Base-by-base conservation (phyloP, 2,113 vertebrate species). In the Willisornis vidua region DNA sequence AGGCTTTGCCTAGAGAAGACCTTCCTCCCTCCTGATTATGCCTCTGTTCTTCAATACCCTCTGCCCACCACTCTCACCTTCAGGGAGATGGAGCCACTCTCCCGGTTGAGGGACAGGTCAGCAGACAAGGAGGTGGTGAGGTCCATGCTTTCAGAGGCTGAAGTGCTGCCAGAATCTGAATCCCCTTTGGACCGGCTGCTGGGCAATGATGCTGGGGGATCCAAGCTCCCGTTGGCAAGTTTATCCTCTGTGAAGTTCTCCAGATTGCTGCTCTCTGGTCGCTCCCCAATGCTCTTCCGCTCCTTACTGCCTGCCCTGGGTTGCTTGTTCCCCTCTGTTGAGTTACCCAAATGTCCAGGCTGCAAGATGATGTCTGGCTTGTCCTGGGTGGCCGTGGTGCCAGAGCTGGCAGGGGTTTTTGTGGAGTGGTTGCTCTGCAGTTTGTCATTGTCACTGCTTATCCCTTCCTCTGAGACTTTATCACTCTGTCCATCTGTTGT, bases 111-210 rank as follows among this genome's bases (percentile, higher is more conserved):
- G 23, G 98, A 90, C 71, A 99, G 89, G 92, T 99, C 98, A 0
- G 98, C 94, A 0, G 98, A 98, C 84, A 99, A 57, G 48, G 98
- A 98, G 67, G 94, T 67, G 82, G 89, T 94, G 35, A 98, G 97
- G 96, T 99, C 99, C 97, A 98, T 96, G 95, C 97, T 99, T 87
- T 99, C 99, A 0, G 98, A 99, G 16, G 96, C 97, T n/a, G 98
- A 98, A 51, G 98, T 82, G 96, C 98, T 99, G 67, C 98, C 97
- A 0, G 97, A 96, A 62, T 98, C 98, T 0, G 99, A 99, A 96
- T 98, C 96, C 66, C 98, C 97, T n/a, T 98, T 98, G 74, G 97
- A 94, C 9, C 79, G 94, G 63, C 92, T 94, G 6, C 97, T 88
- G 1, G 96, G 55, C 4, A 94, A 94, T 0, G 78, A 93, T 1